Evolutionary conservation across 2,888 invertebrate species (phyloP), one percentile per base, ranked within the genome.

Genomic region (Digitonthophagus gazella): DNA sequence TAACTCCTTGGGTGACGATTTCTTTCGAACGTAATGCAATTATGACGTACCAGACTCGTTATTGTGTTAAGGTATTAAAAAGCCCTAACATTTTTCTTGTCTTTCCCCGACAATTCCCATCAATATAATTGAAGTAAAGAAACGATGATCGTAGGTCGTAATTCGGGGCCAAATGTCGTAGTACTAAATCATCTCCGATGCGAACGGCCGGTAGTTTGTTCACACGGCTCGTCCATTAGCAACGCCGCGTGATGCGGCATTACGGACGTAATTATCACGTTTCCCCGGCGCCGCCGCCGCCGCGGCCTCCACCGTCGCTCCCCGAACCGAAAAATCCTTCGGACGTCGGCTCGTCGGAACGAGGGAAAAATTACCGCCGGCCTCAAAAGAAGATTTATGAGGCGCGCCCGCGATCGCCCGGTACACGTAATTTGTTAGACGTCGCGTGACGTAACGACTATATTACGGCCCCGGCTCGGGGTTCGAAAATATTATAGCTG

Each of bases 251-350:
- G 61, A 61, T 61, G 61, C 61, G 61, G 61, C 61, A 61, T 61
- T 61, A 61, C 20, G 61, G 61, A 61, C 61, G 61, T 61, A 61
- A 61, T 61, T 61, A 61, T 61, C 61, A 61, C 61, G 61, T 61
- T 61, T 61, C 61, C 61, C 20, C 20, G 20, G 20, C 61, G 61
- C 19, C 61, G 16, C 20, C 61, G 20, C 15, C 28, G 28, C 28
- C 28, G 8, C 28, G 6, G 8, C 28, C 61, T 16, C 15, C n/a
- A 15, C 19, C 61, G 61, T n/a, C n/a, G 8, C 28, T 44, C 28
- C 28, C 61, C 18, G 11, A 20, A 15, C 19, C 61, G 61, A 61
- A 61, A 61, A 61, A 61, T 61, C 18, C 61, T 19, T 19, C 61
- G 18, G 5, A 15, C 19, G 61, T 61, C 61, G 61, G 19, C n/a